A percentile compares a stretch with the other conserved stretches of the same genome.
Evolutionary conservation across 2,113 vertebrate genomes (phyloP).

Genomic region (Sphaerodactylus townsendi): DNA sequence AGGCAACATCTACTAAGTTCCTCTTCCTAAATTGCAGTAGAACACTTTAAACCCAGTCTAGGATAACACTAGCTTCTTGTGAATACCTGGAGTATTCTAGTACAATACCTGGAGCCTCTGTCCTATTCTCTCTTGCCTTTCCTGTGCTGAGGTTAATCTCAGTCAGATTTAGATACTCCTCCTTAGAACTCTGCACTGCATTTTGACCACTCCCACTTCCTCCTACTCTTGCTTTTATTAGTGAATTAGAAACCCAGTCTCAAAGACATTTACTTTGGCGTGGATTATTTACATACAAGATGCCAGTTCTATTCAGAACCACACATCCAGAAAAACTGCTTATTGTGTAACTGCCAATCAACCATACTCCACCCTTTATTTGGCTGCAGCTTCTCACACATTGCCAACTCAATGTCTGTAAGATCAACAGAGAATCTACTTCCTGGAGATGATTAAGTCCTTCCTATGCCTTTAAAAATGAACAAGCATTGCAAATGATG

Average conservation of each 20-base stretch:
- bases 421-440: neutral
- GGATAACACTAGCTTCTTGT: neutral
- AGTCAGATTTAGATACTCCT: neutral
- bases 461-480: neutral
- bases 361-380: neutral
- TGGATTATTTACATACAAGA: neutral
- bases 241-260: neutral
- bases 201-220: neutral
- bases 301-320: conserved; percentile 1
- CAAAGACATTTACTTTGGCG: neutral
- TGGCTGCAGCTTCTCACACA: conserved; percentile 1
- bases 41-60: too few species aligned
- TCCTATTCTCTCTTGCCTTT: neutral
- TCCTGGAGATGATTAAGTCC: neutral
- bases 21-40: neutral
- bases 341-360: fast-evolving
- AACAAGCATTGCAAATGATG: fast-evolving
- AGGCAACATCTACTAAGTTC: neutral
- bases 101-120: fast-evolving
- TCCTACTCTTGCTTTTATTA: neutral
- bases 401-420: neutral
- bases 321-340: neutral
- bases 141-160: neutral
- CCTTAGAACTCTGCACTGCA: neutral
- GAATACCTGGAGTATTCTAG: too few species aligned